Percentiles rank a stretch among this genome's conserved stretches.
phyloP scores from a whole-genome alignment of 2,113 vertebrate species.

The Anguilla japonica region DNA sequence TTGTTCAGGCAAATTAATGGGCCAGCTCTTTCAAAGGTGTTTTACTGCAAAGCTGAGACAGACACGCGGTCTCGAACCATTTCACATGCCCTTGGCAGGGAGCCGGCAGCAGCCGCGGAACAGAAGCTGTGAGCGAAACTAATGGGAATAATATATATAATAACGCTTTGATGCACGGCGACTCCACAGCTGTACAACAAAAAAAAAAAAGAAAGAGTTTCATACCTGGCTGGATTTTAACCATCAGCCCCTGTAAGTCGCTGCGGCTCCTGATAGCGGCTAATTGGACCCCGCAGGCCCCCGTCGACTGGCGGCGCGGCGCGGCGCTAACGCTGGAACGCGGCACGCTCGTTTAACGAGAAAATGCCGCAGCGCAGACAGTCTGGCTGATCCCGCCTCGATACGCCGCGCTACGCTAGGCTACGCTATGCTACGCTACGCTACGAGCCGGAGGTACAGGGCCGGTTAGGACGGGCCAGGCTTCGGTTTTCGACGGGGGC shows the following conservation, averaged over 20 bases:
- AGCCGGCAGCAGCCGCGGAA: constrained; percentile 44
- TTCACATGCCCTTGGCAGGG: constrained; percentile 41
- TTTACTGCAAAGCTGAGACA: constrained; percentile 40
- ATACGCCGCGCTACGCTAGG: not conserved
- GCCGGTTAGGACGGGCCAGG: not conserved
- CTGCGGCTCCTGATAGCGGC: constrained; percentile 40
- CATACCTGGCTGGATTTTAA: constrained; percentile 25
- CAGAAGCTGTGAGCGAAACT: constrained; percentile 46
- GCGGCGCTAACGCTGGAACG: not conserved
- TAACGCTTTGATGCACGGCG: constrained; percentile 43
- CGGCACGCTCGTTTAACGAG: not conserved
- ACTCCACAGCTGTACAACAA: constrained; percentile 32
- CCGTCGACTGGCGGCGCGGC: not conserved
- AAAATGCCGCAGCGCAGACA: not conserved
- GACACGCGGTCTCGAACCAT: constrained; percentile 38
- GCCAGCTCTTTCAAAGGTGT: constrained; percentile 33
- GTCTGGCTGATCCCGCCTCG: not conserved
- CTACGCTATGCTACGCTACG: no score
- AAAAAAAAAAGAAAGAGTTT: constrained; percentile 23
- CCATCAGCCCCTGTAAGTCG: constrained; percentile 25
- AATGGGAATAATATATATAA: constrained; percentile 40
- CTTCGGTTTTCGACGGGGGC: not conserved
- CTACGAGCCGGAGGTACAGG: not conserved
- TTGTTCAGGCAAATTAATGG: constrained; percentile 36
- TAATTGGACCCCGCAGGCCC: constrained; percentile 31